Conservation (phyloP, 2,797 vertebrate genomes). For the Aldrovandia affinis region DNA sequence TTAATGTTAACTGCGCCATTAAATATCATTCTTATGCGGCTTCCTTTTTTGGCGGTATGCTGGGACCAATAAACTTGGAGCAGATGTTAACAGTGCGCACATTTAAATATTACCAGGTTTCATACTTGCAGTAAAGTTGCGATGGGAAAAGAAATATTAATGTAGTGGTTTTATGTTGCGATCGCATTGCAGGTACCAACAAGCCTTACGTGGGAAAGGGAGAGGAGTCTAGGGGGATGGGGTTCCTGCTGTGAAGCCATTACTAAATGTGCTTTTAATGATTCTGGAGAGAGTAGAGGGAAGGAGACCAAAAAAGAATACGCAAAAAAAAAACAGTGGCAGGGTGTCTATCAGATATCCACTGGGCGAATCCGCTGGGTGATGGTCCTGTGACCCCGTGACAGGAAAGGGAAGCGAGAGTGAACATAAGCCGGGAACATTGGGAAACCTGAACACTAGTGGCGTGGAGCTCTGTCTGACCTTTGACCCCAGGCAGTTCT, state of each 20-base stretch:
- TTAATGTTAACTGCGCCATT: constrained; percentile 81
- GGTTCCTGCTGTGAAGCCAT: constrained; percentile 43
- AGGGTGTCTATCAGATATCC: background rate
- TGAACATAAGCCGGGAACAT: background rate
- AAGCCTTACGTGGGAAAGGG: constrained; percentile 80
- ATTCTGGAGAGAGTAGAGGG: constrained; percentile 13
- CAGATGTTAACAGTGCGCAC: constrained; percentile 97
- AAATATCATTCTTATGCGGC: constrained; percentile 81
- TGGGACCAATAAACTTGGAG: constrained; percentile 94
- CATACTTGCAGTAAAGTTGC: constrained; percentile 92
- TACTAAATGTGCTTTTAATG: constrained; percentile 28
- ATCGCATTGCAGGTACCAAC: constrained; percentile 76
- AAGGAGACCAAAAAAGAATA: background rate
- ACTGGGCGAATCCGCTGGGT: background rate
- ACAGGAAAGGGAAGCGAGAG: background rate
- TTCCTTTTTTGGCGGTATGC: constrained; percentile 63
- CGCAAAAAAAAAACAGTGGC: constrained; percentile 8
- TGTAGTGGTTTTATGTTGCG: constrained; percentile 78
- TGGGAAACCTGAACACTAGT: background rate
- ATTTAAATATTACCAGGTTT: constrained; percentile 94
- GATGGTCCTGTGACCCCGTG: constrained; percentile 10
- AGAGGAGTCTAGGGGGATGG: constrained; percentile 70
- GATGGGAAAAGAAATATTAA: constrained; percentile 84
- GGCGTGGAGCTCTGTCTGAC: background rate
- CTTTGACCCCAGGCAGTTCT: background rate